A percentile compares a stretch with the other conserved stretches of the same genome.
These are phyloP conservation scores for Halictus rubicundus DNA, from an alignment of 1,140 invertebrate species.

Conservation along the genomic window DNA sequence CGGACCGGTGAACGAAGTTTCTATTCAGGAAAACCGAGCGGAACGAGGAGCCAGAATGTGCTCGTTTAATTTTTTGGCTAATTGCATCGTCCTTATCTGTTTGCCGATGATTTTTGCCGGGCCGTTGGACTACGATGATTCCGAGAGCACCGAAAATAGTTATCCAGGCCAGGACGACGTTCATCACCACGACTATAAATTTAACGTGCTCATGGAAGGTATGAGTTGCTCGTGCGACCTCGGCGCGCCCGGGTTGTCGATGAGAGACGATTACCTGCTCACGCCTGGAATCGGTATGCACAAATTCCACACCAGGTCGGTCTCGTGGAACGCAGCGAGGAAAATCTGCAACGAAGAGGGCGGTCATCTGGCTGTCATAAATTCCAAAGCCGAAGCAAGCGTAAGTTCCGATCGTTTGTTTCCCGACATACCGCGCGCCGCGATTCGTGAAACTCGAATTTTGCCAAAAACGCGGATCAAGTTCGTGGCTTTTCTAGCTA, in stretches of 20 bases:
- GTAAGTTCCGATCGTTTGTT: slow-evolving; percentile 51
- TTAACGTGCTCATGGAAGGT: slow-evolving; percentile 59
- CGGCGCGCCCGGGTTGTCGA: slow-evolving; percentile 40
- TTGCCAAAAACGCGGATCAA: too few relatives aligned
- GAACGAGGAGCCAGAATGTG: background rate
- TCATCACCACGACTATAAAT: background rate
- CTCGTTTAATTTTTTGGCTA: slow-evolving; percentile 2
- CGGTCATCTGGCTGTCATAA: slow-evolving; percentile 75
- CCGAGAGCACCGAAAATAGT: background rate
- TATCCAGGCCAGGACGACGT: background rate
- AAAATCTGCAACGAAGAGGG: slow-evolving; percentile 75
- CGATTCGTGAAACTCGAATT: too few relatives aligned
- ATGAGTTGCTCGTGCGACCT: slow-evolving; percentile 72
- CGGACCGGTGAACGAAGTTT: background rate
- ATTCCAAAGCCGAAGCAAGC: slow-evolving; percentile 69
- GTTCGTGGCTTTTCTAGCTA: too few relatives aligned
- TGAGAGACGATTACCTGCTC: slow-evolving; percentile 74
- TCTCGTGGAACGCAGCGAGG: slow-evolving; percentile 73
- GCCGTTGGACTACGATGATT: background rate
- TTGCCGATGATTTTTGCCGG: background rate
- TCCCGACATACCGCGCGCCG: background rate
- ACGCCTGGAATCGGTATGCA: slow-evolving; percentile 69
- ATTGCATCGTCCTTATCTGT: background rate
- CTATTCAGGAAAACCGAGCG: background rate
- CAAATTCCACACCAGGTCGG: slow-evolving; percentile 73